Conservation (phyloP, 2,888 invertebrate species). For the Psylliodes chrysocephalus region DNA sequence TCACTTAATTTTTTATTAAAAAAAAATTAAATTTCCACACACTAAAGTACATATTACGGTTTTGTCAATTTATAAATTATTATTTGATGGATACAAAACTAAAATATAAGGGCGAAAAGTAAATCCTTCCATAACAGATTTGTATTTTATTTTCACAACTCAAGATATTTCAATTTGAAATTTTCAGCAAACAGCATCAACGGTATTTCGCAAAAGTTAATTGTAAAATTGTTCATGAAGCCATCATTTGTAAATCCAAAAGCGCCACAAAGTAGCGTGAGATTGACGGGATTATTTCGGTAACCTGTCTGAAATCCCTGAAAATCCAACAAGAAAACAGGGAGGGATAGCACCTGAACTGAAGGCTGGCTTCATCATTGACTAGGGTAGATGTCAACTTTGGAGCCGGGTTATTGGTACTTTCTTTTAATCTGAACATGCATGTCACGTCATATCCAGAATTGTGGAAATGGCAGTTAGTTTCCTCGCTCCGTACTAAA, state of each 20-base stretch:
- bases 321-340: constrained; percentile 56
- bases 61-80: no score
- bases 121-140: no score
- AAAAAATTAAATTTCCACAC: no score
- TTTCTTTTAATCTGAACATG: constrained; percentile 25
- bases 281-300: constrained; percentile 57
- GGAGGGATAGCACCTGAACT: constrained; percentile 53
- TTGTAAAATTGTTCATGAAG: not conserved
- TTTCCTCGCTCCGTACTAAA: constrained; percentile 10
- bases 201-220: no score
- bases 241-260: not conserved
- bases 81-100: no score
- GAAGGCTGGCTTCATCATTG: constrained; percentile 36
- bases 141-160: no score
- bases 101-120: no score
- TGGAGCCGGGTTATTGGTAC: constrained; percentile 30
- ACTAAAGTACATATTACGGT: no score
- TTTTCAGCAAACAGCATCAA: no score
- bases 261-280: constrained; percentile 21
- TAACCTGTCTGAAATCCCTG: constrained; percentile 51
- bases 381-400: constrained; percentile 26
- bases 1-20: no score
- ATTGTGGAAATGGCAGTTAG: constrained; percentile 14
- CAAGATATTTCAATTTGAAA: no score
- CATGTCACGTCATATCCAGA: constrained; percentile 21